Evolutionary conservation across 2,888 invertebrate species (phyloP), one percentile per base, ranked within the genome.

Genomic region (Troilus luridus): DNA sequence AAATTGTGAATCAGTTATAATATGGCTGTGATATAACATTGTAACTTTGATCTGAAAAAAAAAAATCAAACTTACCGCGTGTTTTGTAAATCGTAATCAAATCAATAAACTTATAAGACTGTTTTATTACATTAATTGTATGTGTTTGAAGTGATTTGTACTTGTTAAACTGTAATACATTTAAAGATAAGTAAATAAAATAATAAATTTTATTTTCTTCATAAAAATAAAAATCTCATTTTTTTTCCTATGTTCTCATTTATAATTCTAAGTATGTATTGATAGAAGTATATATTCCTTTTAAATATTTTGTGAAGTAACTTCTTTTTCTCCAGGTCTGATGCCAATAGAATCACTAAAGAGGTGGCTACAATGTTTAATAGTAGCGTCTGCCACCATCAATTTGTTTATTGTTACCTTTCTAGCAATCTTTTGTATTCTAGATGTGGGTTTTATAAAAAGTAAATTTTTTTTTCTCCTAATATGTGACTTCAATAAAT

Each of bases 1-100:
- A 85, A 77, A 77, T 21, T 56, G 6, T 77, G 27, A n/a, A n/a
- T 85, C 85, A 85, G 85, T 85, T 85, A 21, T 85, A 56, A 85
- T 77, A 77, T 85, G 54, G 85, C 85, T 85, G 85, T 85, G 85
- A 85, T 85, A 54, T 56, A 85, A 85, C 85, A 56, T n/a, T 85
- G 85, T 85, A 85, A 85, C 85, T 85, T 85, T 85, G 56, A 85
- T 58, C 54, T 85, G 12, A n/a, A 85, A 85, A 81, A 19, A n/a
- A 54, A 85, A n/a, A 85, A 85, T 85, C 85, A 56, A 85, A 85
- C 85, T 56, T 56, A 77, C 7, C 41, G 72, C 17, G 17, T 41
- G 41, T 77, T 24, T 14, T 81, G 41, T 54, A 81, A 81, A 56
- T 85, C 56, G 56, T 85, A 85, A 85, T 85, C 85, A 85, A 85